Evolutionary conservation across 92 coral and sea anemone genomes (phyloP), one percentile per base, ranked within the genome.

Genomic region (Porites evermanni): DNA sequence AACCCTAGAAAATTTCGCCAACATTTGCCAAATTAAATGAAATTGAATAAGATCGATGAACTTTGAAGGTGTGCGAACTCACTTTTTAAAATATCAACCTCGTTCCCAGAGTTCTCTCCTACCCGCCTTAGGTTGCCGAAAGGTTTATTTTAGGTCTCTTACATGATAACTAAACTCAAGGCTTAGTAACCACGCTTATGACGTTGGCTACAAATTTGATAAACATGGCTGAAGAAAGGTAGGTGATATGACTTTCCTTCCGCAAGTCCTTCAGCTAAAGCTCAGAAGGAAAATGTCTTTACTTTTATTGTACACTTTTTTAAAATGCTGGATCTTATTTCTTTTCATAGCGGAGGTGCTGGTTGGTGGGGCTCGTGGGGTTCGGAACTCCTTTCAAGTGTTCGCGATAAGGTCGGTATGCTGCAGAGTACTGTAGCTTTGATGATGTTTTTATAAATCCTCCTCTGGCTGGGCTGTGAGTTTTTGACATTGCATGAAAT

Each of bases 181-280:
- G 86, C 86, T 81, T 71, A 38, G 86, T 81, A 81, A 59, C 86
- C 86, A 58, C 65, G 78, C 20, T 5, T 20, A 61, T 81, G 86
- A 81, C 86, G 86, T 51, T 29, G 3, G 8, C 60, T 0, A 63
- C 50, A 26, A 56, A 70, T 56, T 69, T 47, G 38, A 44, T 56
- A 70, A 94, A 92, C 87, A 94, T 94, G 98, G 98, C 98, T 69
- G 98, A 94, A 74, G 98, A 94, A 90, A 94, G 98, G 98, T 94
- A 6, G 56, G 51, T 60, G 79, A 60, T 58, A 79, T 23, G 14
- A 20, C 32, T 70, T 32, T n/a, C 20, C 70, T 0, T 67, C 16
- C 7, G 16, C 54, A 76, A 29, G 59, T 70, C 11, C 51, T 65
- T 29, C 16, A 11, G 50, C 12, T 67, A 23, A 86, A 77, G 2